These are phyloP conservation scores for Odiellus spinosus DNA, from an alignment of 2,888 invertebrate genomes.

Conservation along the genomic window DNA sequence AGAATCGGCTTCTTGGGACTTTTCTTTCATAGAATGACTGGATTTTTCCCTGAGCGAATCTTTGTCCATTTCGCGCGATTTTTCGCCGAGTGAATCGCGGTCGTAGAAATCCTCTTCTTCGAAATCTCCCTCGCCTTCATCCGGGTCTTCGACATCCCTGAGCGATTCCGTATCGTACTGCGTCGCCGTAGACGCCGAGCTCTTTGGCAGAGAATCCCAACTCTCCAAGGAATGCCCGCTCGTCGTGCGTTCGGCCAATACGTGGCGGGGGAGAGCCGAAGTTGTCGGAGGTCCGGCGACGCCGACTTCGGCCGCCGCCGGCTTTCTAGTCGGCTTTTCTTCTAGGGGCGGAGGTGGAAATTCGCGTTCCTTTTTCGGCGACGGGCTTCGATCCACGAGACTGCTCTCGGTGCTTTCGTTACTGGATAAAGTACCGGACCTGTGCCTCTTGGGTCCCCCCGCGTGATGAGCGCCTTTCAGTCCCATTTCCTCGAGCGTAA, in stretches of 20 bases:
- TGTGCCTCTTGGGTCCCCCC: too few relatives aligned
- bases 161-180: constrained; percentile 16
- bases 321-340: neutral
- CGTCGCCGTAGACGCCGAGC: constrained; percentile 15
- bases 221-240: constrained; percentile 12
- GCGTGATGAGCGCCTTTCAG: too few relatives aligned
- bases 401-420: constrained; percentile 30
- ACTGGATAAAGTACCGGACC: too few relatives aligned
- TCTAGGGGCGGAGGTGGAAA: neutral
- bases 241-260: constrained; percentile 7
- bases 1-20: too few relatives aligned
- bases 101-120: too few relatives aligned
- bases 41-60: too few relatives aligned
- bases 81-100: too few relatives aligned
- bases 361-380: constrained; percentile 6
- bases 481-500: constrained; percentile 24
- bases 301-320: constrained; percentile 34
- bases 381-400: constrained; percentile 31
- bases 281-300: constrained; percentile 17
- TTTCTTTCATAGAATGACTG: too few relatives aligned
- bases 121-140: neutral
- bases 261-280: constrained; percentile 8
- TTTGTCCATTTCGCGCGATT: too few relatives aligned
- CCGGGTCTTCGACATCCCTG: constrained; percentile 11
- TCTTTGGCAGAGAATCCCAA: constrained; percentile 14